phyloP scores from a whole-genome alignment of 2,797 vertebrate species.

The Anableps anableps region DNA sequence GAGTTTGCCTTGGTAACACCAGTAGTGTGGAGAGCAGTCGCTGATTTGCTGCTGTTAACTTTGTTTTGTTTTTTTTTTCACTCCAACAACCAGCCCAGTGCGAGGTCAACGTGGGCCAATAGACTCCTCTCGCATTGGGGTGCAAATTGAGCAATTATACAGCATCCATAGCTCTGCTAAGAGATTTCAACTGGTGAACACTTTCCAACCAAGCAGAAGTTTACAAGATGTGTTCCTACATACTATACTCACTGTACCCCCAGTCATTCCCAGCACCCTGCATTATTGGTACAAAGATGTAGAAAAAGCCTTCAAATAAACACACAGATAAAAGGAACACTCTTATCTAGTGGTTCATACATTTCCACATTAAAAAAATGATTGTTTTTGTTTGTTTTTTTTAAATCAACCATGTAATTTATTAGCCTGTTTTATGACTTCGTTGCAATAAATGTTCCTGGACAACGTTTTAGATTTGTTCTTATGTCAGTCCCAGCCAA shows the following conservation, averaged over 20 bases:
- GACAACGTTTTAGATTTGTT: neutral
- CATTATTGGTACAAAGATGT: neutral
- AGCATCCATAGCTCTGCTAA: slow-evolving; percentile 7
- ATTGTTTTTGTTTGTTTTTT: too few species aligned
- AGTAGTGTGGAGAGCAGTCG: slow-evolving; percentile 71
- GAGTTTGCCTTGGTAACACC: slow-evolving; percentile 60
- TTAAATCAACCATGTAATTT: too few species aligned
- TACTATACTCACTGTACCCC: neutral
- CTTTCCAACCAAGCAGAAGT: neutral
- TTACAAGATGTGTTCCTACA: neutral
- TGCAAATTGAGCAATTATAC: slow-evolving; percentile 29
- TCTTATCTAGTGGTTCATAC: neutral
- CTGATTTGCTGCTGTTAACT: slow-evolving; percentile 74
- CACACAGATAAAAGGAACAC: too few species aligned
- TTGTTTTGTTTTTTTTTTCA: slow-evolving; percentile 55
- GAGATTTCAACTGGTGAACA: neutral
- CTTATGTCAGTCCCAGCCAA: neutral
- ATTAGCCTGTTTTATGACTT: too few species aligned
- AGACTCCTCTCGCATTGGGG: slow-evolving; percentile 40
- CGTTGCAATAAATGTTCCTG: neutral
- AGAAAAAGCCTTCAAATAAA: neutral
- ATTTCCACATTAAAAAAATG: neutral
- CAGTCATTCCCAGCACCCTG: neutral
- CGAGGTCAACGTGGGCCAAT: slow-evolving; percentile 55
- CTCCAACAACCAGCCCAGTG: slow-evolving; percentile 49